phyloP scores from a whole-genome alignment of 2,113 vertebrate genomes.

The Stigmatopora nigra region DNA sequence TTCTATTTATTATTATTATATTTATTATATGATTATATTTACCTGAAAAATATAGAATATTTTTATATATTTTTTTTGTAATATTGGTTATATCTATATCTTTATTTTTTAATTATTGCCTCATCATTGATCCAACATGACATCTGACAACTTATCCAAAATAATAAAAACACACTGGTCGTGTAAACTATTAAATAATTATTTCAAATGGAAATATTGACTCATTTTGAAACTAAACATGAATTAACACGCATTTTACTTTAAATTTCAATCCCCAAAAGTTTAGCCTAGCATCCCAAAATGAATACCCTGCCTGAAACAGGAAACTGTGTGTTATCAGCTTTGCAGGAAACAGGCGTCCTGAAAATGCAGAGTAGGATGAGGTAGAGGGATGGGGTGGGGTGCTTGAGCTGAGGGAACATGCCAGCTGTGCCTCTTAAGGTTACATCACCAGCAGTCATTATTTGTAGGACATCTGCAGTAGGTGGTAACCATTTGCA shows the following conservation, averaged over 20 bases:
- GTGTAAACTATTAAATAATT: too few species aligned
- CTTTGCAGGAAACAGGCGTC: slow-evolving; percentile 41
- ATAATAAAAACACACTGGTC: background rate
- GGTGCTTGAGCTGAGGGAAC: background rate
- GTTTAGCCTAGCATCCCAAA: slow-evolving; percentile 9
- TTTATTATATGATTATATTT: too few species aligned
- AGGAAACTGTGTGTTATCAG: slow-evolving; percentile 41
- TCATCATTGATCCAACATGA: too few species aligned
- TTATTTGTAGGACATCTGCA: slow-evolving; percentile 1
- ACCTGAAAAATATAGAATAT: too few species aligned
- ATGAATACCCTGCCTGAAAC: slow-evolving; percentile 6
- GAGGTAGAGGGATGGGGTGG: background rate
- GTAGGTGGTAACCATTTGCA: background rate
- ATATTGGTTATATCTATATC: too few species aligned
- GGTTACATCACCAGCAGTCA: slow-evolving; percentile 28
- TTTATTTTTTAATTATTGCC: too few species aligned
- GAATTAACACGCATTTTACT: background rate
- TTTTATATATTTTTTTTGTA: too few species aligned
- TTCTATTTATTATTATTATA: too few species aligned
- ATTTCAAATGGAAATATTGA: background rate
- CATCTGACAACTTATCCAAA: background rate
- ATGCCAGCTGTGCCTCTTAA: slow-evolving; percentile 12
- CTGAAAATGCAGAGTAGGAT: slow-evolving; percentile 6
- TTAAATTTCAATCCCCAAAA: background rate
- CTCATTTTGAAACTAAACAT: background rate